Percentiles rank a stretch among this genome's conserved stretches.
phyloP scores from a whole-genome alignment of 2,888 invertebrate species.

The Tholera decimalis region DNA sequence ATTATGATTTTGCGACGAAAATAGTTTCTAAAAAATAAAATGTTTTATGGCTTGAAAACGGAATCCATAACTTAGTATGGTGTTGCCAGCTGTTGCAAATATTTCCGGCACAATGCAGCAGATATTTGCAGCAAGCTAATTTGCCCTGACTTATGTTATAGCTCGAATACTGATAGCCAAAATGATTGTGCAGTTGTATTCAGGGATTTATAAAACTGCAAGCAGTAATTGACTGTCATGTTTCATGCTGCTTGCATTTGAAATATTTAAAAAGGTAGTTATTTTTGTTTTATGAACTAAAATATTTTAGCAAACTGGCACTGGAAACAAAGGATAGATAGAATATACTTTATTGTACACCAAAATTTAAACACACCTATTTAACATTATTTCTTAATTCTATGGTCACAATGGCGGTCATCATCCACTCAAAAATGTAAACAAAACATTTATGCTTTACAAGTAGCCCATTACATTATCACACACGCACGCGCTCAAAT shows the following conservation, averaged over 20 bases:
- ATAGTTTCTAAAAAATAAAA: too few relatives aligned
- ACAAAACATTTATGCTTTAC: too few relatives aligned
- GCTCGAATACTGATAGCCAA: conserved; percentile 37
- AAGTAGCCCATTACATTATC: too few relatives aligned
- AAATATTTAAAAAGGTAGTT: conserved; percentile 2
- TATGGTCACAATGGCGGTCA: too few relatives aligned
- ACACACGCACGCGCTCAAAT: too few relatives aligned
- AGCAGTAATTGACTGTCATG: conserved; percentile 30
- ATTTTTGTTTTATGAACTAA: neutral
- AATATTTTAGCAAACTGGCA: neutral
- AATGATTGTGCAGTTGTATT: conserved; percentile 31
- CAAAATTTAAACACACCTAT: too few relatives aligned
- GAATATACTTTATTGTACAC: too few relatives aligned
- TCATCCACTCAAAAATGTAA: too few relatives aligned
- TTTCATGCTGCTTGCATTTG: conserved; percentile 14
- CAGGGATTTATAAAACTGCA: conserved; percentile 50
- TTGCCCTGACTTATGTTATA: conserved; percentile 65
- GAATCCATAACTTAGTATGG: neutral
- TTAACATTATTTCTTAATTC: too few relatives aligned
- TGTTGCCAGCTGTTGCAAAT: conserved; percentile 24
- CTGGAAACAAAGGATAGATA: too few relatives aligned
- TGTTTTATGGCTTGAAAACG: neutral
- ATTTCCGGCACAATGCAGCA: conserved; percentile 48
- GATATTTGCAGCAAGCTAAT: conserved; percentile 66
- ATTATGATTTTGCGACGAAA: too few relatives aligned